These are phyloP conservation scores for Oxyura jamaicensis DNA, from an alignment of 2,113 vertebrate genomes.

Conservation along the genomic window DNA sequence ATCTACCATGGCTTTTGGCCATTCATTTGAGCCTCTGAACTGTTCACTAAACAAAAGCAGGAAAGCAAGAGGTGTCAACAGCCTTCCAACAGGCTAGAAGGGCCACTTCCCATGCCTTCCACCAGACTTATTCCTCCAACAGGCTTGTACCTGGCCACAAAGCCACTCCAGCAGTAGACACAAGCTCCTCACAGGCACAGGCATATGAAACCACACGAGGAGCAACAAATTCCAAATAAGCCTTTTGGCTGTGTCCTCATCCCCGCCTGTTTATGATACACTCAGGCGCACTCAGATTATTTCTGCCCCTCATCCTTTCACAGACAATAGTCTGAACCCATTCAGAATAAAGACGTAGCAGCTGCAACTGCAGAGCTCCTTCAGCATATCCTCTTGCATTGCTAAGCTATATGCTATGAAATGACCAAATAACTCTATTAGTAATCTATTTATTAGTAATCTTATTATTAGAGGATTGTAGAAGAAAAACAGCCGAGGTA, in stretches of 20 bases:
- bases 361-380: background rate
- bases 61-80: background rate
- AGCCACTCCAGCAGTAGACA: background rate
- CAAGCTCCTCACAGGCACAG: background rate
- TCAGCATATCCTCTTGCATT: background rate
- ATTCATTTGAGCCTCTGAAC: background rate
- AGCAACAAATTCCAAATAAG: background rate
- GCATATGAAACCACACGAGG: background rate
- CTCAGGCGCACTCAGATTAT: background rate
- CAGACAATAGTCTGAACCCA: background rate
- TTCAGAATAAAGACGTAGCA: background rate
- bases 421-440: background rate
- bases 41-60: background rate
- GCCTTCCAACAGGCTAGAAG: background rate
- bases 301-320: background rate
- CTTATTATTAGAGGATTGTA: background rate
- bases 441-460: background rate
- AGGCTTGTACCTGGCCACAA: background rate
- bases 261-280: background rate
- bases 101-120: background rate
- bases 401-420: constrained; percentile 4
- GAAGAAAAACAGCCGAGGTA: background rate
- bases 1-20: background rate
- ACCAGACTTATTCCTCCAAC: background rate
- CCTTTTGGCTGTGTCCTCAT: background rate